Conservation (phyloP, 2,888 invertebrate species). For the Micoletzkya japonica region DNA sequence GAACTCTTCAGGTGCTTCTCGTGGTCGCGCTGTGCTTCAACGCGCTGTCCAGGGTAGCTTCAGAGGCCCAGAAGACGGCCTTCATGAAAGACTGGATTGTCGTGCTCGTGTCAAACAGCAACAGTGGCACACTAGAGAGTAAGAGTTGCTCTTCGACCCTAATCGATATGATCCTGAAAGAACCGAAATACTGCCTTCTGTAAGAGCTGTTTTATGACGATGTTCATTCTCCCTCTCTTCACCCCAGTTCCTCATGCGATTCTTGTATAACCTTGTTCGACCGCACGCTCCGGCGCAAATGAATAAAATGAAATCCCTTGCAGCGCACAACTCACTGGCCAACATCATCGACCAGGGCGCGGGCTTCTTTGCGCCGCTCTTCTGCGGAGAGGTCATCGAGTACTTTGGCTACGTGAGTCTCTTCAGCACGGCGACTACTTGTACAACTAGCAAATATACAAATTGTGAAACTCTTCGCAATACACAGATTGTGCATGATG, state of each 20-base stretch:
- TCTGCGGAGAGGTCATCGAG: slow-evolving; percentile 32
- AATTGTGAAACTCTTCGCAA: not conserved
- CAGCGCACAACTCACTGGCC: slow-evolving; percentile 49
- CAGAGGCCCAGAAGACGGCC: slow-evolving; percentile 53
- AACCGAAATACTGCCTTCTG: too few species aligned
- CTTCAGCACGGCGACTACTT: too few species aligned
- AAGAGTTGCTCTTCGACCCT: too few species aligned
- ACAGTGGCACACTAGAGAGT: slow-evolving; percentile 37
- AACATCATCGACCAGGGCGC: slow-evolving; percentile 48
- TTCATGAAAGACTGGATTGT: slow-evolving; percentile 61
- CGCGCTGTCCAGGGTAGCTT: slow-evolving; percentile 43
- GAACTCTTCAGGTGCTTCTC: slow-evolving; percentile 30
- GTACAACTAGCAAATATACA: too few species aligned
- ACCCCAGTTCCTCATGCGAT: too few species aligned
- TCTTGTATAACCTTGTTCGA: too few species aligned
- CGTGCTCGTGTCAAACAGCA: slow-evolving; percentile 41
- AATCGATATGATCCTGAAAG: too few species aligned
- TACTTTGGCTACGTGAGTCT: too few species aligned
- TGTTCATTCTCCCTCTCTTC: too few species aligned
- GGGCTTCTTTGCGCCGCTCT: slow-evolving; percentile 42
- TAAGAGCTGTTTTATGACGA: too few species aligned
- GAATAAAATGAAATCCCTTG: slow-evolving; percentile 20
- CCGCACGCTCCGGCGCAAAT: too few species aligned
- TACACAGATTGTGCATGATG: not conserved
- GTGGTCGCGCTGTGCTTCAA: slow-evolving; percentile 34